Evolutionary conservation across 2,888 invertebrate genomes (phyloP).

Genomic region (Anarsia innoxiella): DNA sequence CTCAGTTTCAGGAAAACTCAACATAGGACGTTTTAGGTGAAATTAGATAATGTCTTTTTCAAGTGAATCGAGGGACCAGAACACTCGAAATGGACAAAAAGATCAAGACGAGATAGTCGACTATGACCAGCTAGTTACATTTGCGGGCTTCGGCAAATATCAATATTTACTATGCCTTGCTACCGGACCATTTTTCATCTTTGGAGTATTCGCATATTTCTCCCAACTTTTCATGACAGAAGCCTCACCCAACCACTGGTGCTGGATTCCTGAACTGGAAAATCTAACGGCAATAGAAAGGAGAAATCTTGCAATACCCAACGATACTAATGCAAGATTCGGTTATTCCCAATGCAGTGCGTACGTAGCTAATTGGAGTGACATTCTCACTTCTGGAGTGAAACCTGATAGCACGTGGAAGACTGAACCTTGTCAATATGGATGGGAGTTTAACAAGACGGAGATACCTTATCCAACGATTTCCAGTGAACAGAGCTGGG

Average conservation of each 20-base stretch:
- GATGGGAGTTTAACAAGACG: conserved; percentile 53
- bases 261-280: conserved; percentile 44
- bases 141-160: conserved; percentile 49
- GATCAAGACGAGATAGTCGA: conserved; percentile 29
- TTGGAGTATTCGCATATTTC: conserved; percentile 42
- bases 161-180: conserved; percentile 39
- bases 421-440: conserved; percentile 34
- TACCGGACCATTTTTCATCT: conserved; percentile 45
- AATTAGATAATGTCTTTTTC: no score
- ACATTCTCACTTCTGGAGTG: conserved; percentile 29
- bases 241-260: conserved; percentile 49
- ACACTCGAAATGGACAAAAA: no score
- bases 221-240: conserved; percentile 50
- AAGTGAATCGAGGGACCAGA: no score
- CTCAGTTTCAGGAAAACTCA: no score
- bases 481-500: conserved; percentile 50
- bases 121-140: conserved; percentile 39
- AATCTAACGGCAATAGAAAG: conserved; percentile 40
- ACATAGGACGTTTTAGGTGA: no score
- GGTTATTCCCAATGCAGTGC: conserved; percentile 46
- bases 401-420: conserved; percentile 33
- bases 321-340: conserved; percentile 28
- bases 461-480: conserved; percentile 55
- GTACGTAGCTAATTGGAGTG: conserved; percentile 46
- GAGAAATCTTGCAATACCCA: conserved; percentile 38